phyloP scores from a whole-genome alignment of 2,113 vertebrate genomes.

The Stictonetta naevosa region DNA sequence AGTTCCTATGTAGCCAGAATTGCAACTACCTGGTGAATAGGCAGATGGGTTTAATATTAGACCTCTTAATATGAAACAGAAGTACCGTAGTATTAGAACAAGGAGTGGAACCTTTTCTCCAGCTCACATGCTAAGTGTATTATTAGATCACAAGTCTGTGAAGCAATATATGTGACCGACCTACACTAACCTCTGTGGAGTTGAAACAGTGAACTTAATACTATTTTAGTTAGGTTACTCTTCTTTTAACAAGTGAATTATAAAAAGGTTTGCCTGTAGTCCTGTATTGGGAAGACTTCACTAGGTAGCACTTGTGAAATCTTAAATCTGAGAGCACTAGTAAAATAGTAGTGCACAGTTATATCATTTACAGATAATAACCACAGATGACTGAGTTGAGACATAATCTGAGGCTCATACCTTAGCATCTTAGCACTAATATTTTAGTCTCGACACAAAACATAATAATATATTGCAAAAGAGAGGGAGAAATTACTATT shows the following conservation, averaged over 20 bases:
- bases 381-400: background rate
- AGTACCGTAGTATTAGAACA: background rate
- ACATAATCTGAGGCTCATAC: rapidly evolving
- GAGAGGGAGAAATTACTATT: background rate
- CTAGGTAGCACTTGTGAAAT: background rate
- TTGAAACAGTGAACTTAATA: background rate
- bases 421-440: background rate
- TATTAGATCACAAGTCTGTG: background rate
- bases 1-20: background rate
- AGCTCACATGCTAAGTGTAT: background rate
- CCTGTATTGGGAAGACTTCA: background rate
- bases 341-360: background rate
- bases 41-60: background rate
- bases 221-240: background rate
- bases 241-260: background rate
- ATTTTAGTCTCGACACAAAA: background rate
- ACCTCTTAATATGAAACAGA: background rate
- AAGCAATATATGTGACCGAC: background rate
- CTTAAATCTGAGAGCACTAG: background rate
- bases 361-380: background rate
- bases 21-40: background rate
- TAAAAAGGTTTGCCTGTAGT: background rate
- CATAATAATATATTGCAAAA: background rate
- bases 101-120: background rate
- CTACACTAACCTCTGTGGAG: background rate